A percentile compares a stretch with the other conserved stretches of the same genome.
Evolutionary conservation across 2,797 vertebrate species (phyloP).

Genomic region (Enteromius treurensis): DNA sequence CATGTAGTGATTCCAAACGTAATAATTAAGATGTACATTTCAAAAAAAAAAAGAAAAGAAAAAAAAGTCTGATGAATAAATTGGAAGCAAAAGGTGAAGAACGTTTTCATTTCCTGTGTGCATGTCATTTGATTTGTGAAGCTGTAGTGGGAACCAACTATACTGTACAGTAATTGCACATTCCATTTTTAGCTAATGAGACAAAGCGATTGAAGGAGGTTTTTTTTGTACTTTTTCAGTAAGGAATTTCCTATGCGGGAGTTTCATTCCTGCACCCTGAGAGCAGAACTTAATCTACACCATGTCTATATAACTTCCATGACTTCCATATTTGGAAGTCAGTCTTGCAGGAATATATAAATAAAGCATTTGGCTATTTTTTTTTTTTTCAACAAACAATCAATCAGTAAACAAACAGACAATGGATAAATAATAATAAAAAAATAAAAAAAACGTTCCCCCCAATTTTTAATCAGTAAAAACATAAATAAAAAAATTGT

Average conservation of each 20-base stretch:
- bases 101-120: neutral
- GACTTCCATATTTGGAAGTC: neutral
- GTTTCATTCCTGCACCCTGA: neutral
- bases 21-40: constrained; percentile 6
- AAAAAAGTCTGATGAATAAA: neutral
- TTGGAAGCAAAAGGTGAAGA: constrained; percentile 25
- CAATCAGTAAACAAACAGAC: neutral
- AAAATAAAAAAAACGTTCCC: neutral
- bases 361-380: neutral
- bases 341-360: neutral
- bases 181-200: constrained; percentile 36
- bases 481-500: neutral
- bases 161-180: constrained; percentile 14
- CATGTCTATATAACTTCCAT: neutral
- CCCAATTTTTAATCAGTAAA: neutral
- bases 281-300: neutral
- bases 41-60: neutral
- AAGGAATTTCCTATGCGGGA: neutral
- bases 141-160: neutral
- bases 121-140: constrained; percentile 5
- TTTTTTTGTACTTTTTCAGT: neutral
- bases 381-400: neutral
- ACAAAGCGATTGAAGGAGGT: neutral
- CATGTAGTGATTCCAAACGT: constrained; percentile 1
- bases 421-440: neutral